Base-by-base conservation (phyloP, 2,113 vertebrate species). In the Suricata suricatta region DNA sequence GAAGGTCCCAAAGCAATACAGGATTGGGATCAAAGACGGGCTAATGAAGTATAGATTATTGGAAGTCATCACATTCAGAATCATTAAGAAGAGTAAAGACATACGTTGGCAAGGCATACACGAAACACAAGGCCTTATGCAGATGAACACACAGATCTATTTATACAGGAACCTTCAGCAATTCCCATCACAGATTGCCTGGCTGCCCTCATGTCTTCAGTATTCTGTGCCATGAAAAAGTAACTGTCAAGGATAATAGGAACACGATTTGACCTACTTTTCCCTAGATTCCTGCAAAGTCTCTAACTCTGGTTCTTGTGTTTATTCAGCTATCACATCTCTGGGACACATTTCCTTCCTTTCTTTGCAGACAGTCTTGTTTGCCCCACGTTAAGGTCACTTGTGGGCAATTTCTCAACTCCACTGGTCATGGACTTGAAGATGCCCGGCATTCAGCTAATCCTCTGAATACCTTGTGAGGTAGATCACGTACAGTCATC, bases 231-330 rank as follows among this genome's bases (percentile, higher is more conserved):
- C 88, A 76, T 60, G 94, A 94, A 96, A 97, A 95, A 97, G 97
- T 97, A 97, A 97, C 97, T 97, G 93, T 97, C 94, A 98, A 96
- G 86, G 96, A 95, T 96, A 98, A 97, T 6, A 97, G 81, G 85
- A 98, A 84, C 86, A 86, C 23, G 35, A 91, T 89, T 92, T 97
- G 97, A 98, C 97, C 98, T 98, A 97, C 95, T 97, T 98, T 97
- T 12, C 88, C 85, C 88, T 44, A 88, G 80, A 97, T 96, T 96
- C 87, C 64, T 38, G 76, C 92, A 83, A 93, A 97, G 93, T 93
- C 93, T 96, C 0, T 84, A 95, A 95, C 88, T 96, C 83, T 16
- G 41, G 41, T 63, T 83, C 90, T 82, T 72, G 60, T 16, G 12
- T 95, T 90, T 94, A 93, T 52, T 93, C 90, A 94, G 60, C 54